Evolutionary conservation across 2,888 invertebrate species (phyloP).

Genomic region (Polyommatus icarus): DNA sequence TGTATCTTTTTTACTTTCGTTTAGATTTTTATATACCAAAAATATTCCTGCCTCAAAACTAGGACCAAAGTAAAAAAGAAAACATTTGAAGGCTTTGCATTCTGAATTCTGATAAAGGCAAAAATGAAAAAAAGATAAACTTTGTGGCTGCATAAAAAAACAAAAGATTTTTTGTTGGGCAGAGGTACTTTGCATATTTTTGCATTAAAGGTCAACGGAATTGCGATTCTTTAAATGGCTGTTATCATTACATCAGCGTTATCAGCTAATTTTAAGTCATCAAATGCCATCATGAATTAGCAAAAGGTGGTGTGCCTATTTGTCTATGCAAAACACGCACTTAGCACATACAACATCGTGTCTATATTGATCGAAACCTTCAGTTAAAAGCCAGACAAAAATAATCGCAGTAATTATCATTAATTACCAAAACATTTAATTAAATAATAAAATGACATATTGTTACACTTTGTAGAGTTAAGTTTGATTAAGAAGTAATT

Average conservation of each 20-base stretch:
- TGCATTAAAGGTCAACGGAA: background rate
- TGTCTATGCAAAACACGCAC: conserved; percentile 18
- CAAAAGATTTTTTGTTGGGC: background rate
- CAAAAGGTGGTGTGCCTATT: background rate
- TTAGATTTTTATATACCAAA: background rate
- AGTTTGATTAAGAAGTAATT: too few relatives aligned
- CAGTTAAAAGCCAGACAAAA: background rate
- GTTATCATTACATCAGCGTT: background rate
- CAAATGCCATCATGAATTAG: background rate
- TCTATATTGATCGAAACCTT: background rate
- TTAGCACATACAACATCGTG: background rate
- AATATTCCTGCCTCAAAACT: background rate
- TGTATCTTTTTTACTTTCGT: background rate
- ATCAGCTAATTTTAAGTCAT: background rate
- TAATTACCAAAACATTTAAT: background rate
- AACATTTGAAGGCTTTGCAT: background rate
- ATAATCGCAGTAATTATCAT: background rate
- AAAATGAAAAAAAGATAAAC: background rate
- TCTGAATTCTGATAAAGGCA: background rate
- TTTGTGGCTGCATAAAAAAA: background rate
- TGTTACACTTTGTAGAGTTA: too few relatives aligned
- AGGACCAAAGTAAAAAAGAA: background rate
- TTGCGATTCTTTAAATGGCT: background rate
- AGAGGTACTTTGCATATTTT: background rate
- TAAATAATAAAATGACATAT: too few relatives aligned